Evolutionary conservation across 2,113 vertebrate genomes (phyloP), one percentile per base, ranked within the genome.

Genomic region (Aegithalos caudatus): DNA sequence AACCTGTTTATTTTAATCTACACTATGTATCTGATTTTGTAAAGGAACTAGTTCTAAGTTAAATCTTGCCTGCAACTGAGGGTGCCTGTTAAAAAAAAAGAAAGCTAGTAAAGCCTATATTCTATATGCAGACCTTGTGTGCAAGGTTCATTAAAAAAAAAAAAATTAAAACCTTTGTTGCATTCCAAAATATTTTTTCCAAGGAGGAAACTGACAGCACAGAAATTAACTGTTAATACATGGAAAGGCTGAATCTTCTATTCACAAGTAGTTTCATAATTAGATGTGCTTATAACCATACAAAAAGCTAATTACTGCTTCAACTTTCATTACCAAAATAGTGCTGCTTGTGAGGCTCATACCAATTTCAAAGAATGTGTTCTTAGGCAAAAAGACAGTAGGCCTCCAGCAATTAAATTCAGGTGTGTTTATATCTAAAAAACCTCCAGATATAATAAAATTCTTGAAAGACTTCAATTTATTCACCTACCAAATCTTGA

Each of bases 221-320:
- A 61, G 45, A 74, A 95, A 94, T 87, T 67, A 81, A 21, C 38
- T 94, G 93, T 69, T 69, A 94, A 69, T 67, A 72, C 62, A 79
- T 38, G n/a, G 31, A 78, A 86, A 92, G 12, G 40, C 10, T 2
- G 13, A 81, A 35, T 38, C 31, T 88, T 86, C n/a, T 53, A 15
- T 50, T 92, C n/a, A 60, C 14, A 54, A 65, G 19, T 40, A 65
- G 11, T 69, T 89, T 67, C 25, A 45, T 85, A 86, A 64, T 54
- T 69, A 87, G 54, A 60, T 56, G 18, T 53, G 51, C 48, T 81
- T 91, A 51, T 45, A 81, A 71, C 22, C 29, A 76, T 81, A 69
- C 21, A 72, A 65, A 88, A 89, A 87, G 9, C 28, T 84, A 65
- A 94, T 94, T 83, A 47, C 19, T 47, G 9, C 10, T 78, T 66